Evolutionary conservation across 2,888 invertebrate genomes (phyloP), one percentile per base, ranked within the genome.

Genomic region (Timandra comae): DNA sequence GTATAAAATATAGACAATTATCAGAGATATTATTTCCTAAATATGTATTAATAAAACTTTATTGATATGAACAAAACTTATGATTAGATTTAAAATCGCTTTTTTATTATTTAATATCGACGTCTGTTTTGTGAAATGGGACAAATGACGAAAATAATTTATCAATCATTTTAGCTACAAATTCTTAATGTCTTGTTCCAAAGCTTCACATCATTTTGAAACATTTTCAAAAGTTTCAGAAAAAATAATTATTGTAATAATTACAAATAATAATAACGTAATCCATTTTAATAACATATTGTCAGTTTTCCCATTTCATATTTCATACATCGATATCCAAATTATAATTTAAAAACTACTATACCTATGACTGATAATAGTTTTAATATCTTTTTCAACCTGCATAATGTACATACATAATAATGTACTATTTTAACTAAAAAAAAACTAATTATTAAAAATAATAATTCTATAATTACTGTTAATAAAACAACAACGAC

Each of bases 331-430:
- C 3, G 6, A 5, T 16, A 16, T 16, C 6, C 16, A 1, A 16
- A 16, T 16, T 43, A 48, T 46, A 36, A 38, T 51, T 38, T 41
- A 42, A 38, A 51, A 52, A 52, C 52, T 53, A 56, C 55, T 68
- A 53, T 60, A 71, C 62, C 74, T 80, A 69, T 63, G 84, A 84
- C 84, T 82, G 82, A 82, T 61, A 56, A 71, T 78, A 78, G 70
- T 57, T 71, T 62, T 59, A 62, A 64, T 59, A 37, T 48, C 40
- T 52, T 52, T 63, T 70, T 60, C 64, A 63, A 55, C 58, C 54
- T 63, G 59, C 60, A 46, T 50, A 56, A 45, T 68, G 64, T 69
- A 70, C 16, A 16, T 16, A 16, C n/a, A 16, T 16, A 49, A 69
- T 66, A 66, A 43, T 43, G 46, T 59, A 56, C 50, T 44, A 51